These are phyloP conservation scores for Mobula hypostoma DNA, from an alignment of 2,113 vertebrate species.

Conservation along the genomic window DNA sequence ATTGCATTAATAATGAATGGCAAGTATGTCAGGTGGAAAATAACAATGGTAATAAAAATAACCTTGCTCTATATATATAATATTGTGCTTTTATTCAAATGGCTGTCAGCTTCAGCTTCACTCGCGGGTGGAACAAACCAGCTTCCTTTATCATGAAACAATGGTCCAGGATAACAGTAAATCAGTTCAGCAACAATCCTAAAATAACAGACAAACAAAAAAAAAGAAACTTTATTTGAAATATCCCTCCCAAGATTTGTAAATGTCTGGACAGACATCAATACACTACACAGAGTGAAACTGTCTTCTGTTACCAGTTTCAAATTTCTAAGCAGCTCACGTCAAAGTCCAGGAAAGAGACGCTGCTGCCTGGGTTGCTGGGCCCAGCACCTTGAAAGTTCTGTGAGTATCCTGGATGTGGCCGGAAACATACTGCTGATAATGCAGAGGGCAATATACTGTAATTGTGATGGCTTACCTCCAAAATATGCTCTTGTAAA, in stretches of 20 bases:
- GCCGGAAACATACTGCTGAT: neutral
- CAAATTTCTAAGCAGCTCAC: no score
- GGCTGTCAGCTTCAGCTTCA: constrained; percentile 23
- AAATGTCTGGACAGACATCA: neutral
- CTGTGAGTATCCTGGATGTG: neutral
- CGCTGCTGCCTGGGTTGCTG: neutral
- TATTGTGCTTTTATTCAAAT: constrained; percentile 7
- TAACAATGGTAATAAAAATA: constrained; percentile 31
- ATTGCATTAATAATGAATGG: neutral
- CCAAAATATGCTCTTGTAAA: neutral
- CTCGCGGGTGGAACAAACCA: constrained; percentile 1
- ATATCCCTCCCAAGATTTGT: neutral
- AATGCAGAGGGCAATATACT: neutral
- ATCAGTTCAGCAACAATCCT: constrained; percentile 37
- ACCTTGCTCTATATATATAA: constrained; percentile 17
- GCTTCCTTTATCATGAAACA: neutral
- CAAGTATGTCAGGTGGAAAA: neutral
- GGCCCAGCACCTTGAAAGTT: neutral
- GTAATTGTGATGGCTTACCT: neutral
- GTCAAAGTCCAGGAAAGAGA: neutral
- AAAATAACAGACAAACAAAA: constrained; percentile 12
- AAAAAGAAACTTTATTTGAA: neutral
- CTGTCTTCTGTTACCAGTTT: neutral
- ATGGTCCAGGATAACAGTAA: constrained; percentile 41
- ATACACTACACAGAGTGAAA: neutral